Conservation (phyloP, 2,888 invertebrate genomes). For the Apotomis turbidana region DNA sequence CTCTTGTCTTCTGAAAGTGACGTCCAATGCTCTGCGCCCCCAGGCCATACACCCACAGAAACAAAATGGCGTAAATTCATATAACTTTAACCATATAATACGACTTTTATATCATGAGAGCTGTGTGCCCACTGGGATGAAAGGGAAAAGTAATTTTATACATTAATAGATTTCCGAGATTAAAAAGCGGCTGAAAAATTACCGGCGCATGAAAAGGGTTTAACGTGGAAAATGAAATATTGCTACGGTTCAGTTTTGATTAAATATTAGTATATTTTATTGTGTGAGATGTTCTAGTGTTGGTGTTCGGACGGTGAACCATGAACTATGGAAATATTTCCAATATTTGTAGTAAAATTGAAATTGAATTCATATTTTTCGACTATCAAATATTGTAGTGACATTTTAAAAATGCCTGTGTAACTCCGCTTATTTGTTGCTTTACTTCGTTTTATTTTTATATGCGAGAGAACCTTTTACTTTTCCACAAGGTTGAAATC, state of each 20-base stretch:
- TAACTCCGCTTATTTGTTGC: too few relatives aligned
- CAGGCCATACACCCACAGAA: neutral
- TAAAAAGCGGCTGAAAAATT: constrained; percentile 9
- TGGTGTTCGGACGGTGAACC: too few relatives aligned
- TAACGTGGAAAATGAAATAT: neutral
- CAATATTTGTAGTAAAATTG: too few relatives aligned
- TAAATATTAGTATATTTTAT: too few relatives aligned
- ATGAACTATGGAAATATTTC: too few relatives aligned
- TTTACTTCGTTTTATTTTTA: too few relatives aligned
- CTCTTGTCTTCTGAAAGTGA: neutral
- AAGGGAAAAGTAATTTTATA: constrained; percentile 25
- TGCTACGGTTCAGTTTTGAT: neutral
- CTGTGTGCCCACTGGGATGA: constrained; percentile 1
- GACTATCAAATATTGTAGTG: too few relatives aligned
- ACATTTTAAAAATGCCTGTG: too few relatives aligned
- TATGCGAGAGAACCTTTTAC: too few relatives aligned
- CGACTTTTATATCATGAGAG: constrained; percentile 1
- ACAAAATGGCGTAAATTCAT: neutral
- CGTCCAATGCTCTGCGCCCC: neutral
- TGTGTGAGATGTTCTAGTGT: too few relatives aligned
- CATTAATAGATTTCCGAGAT: constrained; percentile 29
- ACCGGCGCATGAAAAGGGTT: neutral
- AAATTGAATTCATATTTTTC: too few relatives aligned
- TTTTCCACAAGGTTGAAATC: too few relatives aligned
- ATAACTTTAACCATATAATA: neutral